A percentile compares a stretch with the other conserved stretches of the same genome.
phyloP scores from a whole-genome alignment of 2,113 vertebrate genomes.

The Rafetus swinhoei region DNA sequence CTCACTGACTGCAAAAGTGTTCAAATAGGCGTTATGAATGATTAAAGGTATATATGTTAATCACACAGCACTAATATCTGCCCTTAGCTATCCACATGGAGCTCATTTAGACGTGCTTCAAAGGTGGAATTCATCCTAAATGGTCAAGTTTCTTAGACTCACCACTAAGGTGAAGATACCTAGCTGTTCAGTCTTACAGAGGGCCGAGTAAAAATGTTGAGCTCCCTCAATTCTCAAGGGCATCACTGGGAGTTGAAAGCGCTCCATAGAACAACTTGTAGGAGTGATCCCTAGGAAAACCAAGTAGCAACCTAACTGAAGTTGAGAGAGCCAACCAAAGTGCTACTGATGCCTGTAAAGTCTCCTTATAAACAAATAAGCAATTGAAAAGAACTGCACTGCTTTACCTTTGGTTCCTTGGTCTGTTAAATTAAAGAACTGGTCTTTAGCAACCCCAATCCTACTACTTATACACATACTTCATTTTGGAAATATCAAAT shows the following conservation, averaged over 20 bases:
- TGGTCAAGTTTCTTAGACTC: not conserved
- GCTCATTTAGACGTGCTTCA: not conserved
- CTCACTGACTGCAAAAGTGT: not conserved
- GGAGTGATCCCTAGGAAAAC: not conserved
- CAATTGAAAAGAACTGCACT: not conserved
- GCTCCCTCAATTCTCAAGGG: not conserved
- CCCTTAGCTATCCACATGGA: conserved; percentile 41
- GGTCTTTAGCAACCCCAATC: not conserved
- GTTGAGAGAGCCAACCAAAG: not conserved
- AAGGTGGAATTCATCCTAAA: not conserved
- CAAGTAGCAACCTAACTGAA: not conserved
- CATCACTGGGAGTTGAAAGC: not conserved
- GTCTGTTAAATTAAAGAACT: not conserved
- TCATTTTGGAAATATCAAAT: not conserved
- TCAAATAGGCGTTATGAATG: conserved; percentile 1
- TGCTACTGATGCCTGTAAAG: not conserved
- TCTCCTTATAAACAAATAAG: not conserved
- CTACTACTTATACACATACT: not conserved
- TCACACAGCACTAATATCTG: not conserved
- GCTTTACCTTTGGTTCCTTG: not conserved
- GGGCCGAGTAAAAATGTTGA: accelerated
- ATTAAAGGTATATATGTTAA: conserved; percentile 10
- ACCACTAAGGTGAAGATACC: not conserved
- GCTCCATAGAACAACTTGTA: not conserved
- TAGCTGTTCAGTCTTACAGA: not conserved